These are phyloP conservation scores for Cyanistes caeruleus DNA, from an alignment of 2,113 vertebrate species.

Conservation along the genomic window DNA sequence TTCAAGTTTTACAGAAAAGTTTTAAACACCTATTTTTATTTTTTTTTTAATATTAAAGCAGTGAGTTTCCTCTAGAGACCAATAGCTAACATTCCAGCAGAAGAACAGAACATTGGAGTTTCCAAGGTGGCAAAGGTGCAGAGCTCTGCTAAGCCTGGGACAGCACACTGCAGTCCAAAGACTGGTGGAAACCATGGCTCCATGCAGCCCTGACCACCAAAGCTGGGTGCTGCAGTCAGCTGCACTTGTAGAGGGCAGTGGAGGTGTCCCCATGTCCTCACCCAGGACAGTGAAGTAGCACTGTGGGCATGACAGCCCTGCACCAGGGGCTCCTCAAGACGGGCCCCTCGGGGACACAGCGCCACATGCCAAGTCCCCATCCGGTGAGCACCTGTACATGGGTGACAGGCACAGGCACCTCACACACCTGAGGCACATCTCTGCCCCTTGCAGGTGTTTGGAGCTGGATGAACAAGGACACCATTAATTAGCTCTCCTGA, in stretches of 20 bases:
- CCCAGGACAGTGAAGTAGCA: not conserved
- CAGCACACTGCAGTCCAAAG: not conserved
- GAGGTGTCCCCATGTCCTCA: not conserved
- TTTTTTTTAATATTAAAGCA: not conserved
- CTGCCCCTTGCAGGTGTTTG: not conserved
- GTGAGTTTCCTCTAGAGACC: not conserved
- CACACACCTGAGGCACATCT: not conserved
- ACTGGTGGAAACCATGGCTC: rapidly evolving
- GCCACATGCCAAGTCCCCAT: rapidly evolving
- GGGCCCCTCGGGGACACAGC: rapidly evolving
- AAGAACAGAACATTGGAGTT: not conserved
- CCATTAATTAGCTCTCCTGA: not conserved
- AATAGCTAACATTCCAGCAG: not conserved
- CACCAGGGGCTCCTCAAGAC: not conserved
- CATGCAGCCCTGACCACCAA: not conserved
- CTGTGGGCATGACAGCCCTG: rapidly evolving
- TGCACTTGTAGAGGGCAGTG: rapidly evolving
- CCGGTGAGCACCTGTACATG: rapidly evolving
- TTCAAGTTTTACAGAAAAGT: not conserved
- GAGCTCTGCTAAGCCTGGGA: not conserved
- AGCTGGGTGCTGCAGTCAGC: not conserved
- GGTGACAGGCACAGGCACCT: rapidly evolving
- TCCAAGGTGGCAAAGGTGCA: rapidly evolving
- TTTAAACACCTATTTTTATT: not conserved
- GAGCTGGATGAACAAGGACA: not conserved